Evolutionary conservation across 1,140 invertebrate species (phyloP), one percentile per base, ranked within the genome.

Genomic region (Halotydeus destructor): DNA sequence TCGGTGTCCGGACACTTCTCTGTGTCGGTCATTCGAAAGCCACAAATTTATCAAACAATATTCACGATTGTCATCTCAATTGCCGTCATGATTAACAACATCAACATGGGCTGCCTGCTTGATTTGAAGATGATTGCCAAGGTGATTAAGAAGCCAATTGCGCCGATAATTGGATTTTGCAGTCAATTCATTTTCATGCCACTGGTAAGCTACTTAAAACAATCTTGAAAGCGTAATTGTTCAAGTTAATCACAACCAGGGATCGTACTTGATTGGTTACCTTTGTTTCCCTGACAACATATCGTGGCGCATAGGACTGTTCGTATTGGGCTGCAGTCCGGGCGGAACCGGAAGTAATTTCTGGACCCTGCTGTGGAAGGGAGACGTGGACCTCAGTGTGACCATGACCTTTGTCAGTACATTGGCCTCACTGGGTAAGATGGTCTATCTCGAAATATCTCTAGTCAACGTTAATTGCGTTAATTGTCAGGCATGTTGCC

Each of bases 51-150:
- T n/a, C 14, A 34, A 16, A 19, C 33, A 5, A 58, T 80, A n/a
- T 91, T 89, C 51, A 74, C 76, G 0, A 67, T 60, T 27, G 78
- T 76, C 43, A 71, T 88, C 4, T 72, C 74, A 11, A 57, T 70
- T 36, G 66, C 89, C 30, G 79, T 88, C 43, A 72, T 74, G 0
- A 62, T 85, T 35, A 71, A 85, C 42, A 88, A 84, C 55, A 75
- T 89, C 32, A 86, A 89, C 60, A 88, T 89, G 63, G 84, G 84
- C 1, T 85, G 82, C 56, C 79, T 82, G 0, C 67, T 89, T 54
- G 74, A 84, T 54, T 71, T 79, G 65, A 54, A 63, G 0, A 67
- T 76, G 5, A 66, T 86, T 5, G 71, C 69, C 46, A 60, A 68
- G 2, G 72, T 75, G 8, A 44, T 88, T 1, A 70, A 63, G 44